Base-by-base conservation (phyloP, 92 coral and sea anemone species). In the Porites lobata region DNA sequence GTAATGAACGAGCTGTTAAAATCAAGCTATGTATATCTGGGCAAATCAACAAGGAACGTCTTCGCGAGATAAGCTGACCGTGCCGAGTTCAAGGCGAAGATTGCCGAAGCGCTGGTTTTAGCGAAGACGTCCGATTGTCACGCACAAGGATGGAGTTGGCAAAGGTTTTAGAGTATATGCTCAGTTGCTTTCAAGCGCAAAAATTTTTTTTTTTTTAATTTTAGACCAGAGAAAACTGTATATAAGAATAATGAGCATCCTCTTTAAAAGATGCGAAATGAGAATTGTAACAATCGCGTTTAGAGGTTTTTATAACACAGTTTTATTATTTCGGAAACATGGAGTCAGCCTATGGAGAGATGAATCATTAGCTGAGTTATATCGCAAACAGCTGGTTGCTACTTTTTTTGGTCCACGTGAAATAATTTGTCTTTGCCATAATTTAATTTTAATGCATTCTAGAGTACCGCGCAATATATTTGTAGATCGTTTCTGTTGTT, bases 1-100 rank as follows among this genome's bases (percentile, higher is more conserved):
- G 91, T 93, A 85, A 82, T 74, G 69, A 82, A 52, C 20, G 78
- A 19, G 24, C 54, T n/a, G 76, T 53, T 32, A 26, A 20, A 10
- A 9, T 24, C 63, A 81, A 68, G 32, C 29, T 57, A 63, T 57
- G 58, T 69, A 43, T 57, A 32, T 82, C 38, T 82, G 43, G 69
- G 65, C 18, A 52, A 82, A 58, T 32, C 29, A 11, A 63, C 61
- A 56, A 56, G 10, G n/a, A 70, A 11, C 38, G 21, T 29, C 65
- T 24, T 54, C 68, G 68, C 78, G 57, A 69, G 58, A 47, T 15
- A 13, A 65, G 56, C 38, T 21, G 32, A 1, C 22, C 21, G 21
- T 20, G 17, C 50, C 47, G 84, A 80, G 84, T 51, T 50, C 52
- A 47, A 13, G 21, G 71, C 75, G 75, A 80, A 65, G 84, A 80